Evolutionary conservation across 1,140 invertebrate species (phyloP).

Genomic region (Microplitis demolitor): DNA sequence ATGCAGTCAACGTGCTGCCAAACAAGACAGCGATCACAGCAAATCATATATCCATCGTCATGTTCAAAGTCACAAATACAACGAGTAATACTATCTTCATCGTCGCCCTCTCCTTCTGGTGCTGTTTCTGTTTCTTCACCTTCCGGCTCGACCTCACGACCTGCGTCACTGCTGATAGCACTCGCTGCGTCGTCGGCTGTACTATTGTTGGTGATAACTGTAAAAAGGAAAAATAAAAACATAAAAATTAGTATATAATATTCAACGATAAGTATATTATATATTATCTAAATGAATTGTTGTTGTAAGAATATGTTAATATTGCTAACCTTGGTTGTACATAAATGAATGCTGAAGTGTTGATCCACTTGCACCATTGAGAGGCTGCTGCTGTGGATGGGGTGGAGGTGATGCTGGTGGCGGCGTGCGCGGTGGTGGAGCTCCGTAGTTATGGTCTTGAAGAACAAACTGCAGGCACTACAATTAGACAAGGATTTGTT

Average conservation of each 20-base stretch:
- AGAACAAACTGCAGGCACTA: slow-evolving; percentile 70
- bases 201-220: slow-evolving; percentile 42
- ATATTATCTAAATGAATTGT: no score
- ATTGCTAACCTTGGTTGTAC: slow-evolving; percentile 48
- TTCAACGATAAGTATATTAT: background rate
- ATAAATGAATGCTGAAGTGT: slow-evolving; percentile 48
- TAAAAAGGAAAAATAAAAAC: slow-evolving; percentile 27
- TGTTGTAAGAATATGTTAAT: no score
- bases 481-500: slow-evolving; percentile 47
- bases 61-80: slow-evolving; percentile 94
- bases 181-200: slow-evolving; percentile 70
- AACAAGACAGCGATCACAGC: slow-evolving; percentile 86
- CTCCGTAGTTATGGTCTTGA: slow-evolving; percentile 83
- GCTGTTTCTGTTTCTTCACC: slow-evolving; percentile 89
- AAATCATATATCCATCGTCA: slow-evolving; percentile 98
- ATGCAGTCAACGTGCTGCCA: slow-evolving; percentile 99
- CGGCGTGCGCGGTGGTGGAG: slow-evolving; percentile 69
- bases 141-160: slow-evolving; percentile 67
- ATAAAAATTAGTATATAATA: background rate
- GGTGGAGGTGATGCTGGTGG: slow-evolving; percentile 61
- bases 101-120: slow-evolving; percentile 81
- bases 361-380: slow-evolving; percentile 49
- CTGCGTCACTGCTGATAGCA: slow-evolving; percentile 67
- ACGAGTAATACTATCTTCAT: slow-evolving; percentile 86
- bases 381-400: slow-evolving; percentile 50